Conservation (phyloP, 2,113 vertebrate species). For the Spea multiplicata region DNA sequence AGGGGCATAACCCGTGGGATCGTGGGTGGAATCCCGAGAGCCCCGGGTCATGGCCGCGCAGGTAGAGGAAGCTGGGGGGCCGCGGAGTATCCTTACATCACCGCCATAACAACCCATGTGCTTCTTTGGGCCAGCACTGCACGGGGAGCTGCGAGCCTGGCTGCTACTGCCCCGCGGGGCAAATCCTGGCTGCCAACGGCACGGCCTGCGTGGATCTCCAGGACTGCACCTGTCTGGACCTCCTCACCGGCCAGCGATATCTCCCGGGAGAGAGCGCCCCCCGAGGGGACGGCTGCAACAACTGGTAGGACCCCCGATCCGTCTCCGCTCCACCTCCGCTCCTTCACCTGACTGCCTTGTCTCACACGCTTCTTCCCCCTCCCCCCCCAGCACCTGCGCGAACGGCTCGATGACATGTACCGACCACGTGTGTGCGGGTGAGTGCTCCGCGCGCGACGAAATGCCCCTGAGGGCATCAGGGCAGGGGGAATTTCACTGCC, state of each 20-base stretch:
- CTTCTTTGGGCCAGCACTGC: conserved; percentile 66
- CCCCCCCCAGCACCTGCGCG: conserved; percentile 73
- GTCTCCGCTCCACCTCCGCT: background rate
- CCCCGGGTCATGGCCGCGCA: too few relatives aligned
- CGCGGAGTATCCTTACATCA: too few relatives aligned
- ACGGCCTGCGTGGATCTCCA: conserved; percentile 63
- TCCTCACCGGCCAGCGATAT: conserved; percentile 60
- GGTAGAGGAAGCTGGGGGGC: too few relatives aligned
- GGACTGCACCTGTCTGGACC: conserved; percentile 74
- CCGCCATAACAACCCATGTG: background rate
- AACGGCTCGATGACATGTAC: conserved; percentile 72
- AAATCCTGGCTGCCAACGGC: conserved; percentile 68
- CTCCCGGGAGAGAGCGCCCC: conserved; percentile 55
- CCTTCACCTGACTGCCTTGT: too few relatives aligned
- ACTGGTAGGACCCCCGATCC: conserved; percentile 68
- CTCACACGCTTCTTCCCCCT: background rate
- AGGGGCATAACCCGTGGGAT: too few relatives aligned
- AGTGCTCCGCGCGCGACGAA: background rate
- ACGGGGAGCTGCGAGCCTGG: conserved; percentile 78
- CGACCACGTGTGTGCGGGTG: conserved; percentile 72
- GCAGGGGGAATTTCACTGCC: too few relatives aligned
- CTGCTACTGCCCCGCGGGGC: conserved; percentile 78
- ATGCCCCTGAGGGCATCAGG: too few relatives aligned
- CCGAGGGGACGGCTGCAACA: conserved; percentile 74
- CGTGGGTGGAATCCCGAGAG: too few relatives aligned